These are phyloP conservation scores for Laspeyria flexula DNA, from an alignment of 2,888 invertebrate species.

Conservation along the genomic window DNA sequence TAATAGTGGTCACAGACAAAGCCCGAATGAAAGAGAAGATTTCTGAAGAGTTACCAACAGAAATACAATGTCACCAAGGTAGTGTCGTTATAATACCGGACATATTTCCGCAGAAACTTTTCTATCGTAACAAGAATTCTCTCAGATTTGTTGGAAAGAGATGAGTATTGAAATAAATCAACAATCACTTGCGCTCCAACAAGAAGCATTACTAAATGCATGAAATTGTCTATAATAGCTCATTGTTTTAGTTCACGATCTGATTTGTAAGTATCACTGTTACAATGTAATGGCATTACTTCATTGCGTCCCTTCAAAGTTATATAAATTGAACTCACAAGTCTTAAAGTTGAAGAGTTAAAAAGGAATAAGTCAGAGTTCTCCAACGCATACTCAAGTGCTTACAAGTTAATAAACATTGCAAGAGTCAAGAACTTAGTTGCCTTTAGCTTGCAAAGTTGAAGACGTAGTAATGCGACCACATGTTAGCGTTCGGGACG, in stretches of 20 bases:
- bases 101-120: no score
- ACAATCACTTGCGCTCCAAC: neutral
- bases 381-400: slow-evolving; percentile 19
- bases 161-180: no score
- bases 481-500: slow-evolving; percentile 37
- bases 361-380: neutral
- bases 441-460: slow-evolving; percentile 19
- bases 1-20: no score
- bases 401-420: slow-evolving; percentile 38
- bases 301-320: no score
- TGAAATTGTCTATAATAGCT: neutral
- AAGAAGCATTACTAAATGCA: neutral
- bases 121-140: no score
- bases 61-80: no score
- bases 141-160: no score
- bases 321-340: no score
- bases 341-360: neutral
- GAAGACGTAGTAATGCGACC: slow-evolving; percentile 24
- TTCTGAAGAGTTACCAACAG: no score
- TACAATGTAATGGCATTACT: neutral
- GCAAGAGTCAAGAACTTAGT: slow-evolving; percentile 15
- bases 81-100: no score
- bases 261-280: neutral
- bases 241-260: neutral
- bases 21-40: no score